Evolutionary conservation across 37 sponge, comb jelly and placozoan genomes (phyloP), one percentile per base, ranked within the genome.

Genomic region (Halichondria panicea): DNA sequence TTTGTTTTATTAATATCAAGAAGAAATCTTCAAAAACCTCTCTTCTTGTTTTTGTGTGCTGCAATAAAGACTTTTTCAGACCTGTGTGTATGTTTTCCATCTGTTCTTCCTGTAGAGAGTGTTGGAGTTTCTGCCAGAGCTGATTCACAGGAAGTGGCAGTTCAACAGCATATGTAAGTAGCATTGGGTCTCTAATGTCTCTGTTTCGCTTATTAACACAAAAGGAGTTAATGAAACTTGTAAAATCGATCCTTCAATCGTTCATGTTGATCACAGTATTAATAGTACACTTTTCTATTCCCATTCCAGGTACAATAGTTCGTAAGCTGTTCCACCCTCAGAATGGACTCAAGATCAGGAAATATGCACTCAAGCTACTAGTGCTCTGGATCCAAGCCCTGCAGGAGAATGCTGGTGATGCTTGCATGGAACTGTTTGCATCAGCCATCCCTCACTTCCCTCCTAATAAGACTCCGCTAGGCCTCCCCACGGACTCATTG

Each of bases 81-180:
- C n/a, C n/a, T n/a, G n/a, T n/a, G n/a, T n/a, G n/a, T n/a, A n/a
- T n/a, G n/a, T n/a, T n/a, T 5, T 63, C 33, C 32, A 19, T 42
- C 30, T 74, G 39, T 63, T 54, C 59, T 38, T 69, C 0, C 43
- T 62, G 22, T 68, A 95, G 91, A 67, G 40, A 42, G 60, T 91
- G 38, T 70, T 95, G 37, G 71, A 88, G 40, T 63, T 77, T 42
- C 66, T 92, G 3, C 96, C 96, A 21, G 93, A 96, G 56, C 72
- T 81, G 66, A 55, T 96, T 0, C 73, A 81, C 45, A 27, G 77
- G 56, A 79, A 58, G 43, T 96, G 93, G 93, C 93, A 96, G 62
- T 90, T 66, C 78, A 86, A 96, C 76, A 82, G 87, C 65, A 84
- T 92, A 18, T 91, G 91, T 91, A 53, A 82, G 91, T 76, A n/a